phyloP scores from a whole-genome alignment of 2,888 invertebrate species.

The Clivina fossor region DNA sequence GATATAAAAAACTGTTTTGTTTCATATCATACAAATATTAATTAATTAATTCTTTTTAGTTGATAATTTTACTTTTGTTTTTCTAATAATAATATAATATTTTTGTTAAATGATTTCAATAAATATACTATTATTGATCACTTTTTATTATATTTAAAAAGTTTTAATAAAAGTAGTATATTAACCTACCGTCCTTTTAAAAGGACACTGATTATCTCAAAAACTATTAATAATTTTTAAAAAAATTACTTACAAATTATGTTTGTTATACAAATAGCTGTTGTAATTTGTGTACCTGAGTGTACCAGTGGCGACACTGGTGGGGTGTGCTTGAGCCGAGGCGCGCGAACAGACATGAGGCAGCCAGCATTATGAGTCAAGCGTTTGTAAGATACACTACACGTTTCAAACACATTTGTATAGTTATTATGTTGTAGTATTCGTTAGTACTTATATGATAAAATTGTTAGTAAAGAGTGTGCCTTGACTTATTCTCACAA shows the following conservation, averaged over 20 bases:
- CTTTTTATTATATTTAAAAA: background rate
- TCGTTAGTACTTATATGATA: no score
- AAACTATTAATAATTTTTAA: background rate
- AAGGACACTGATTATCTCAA: constrained; percentile 4
- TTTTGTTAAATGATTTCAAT: background rate
- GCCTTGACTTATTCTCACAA: no score
- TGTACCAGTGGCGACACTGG: no score
- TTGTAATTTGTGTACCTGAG: no score
- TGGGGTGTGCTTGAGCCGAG: no score
- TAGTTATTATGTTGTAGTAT: no score
- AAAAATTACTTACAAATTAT: background rate
- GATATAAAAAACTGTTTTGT: constrained; percentile 20
- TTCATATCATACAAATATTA: constrained; percentile 14
- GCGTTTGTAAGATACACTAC: no score
- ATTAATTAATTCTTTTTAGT: background rate
- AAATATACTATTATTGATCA: background rate
- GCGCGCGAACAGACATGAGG: no score
- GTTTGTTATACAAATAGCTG: background rate
- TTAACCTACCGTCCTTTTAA: constrained; percentile 2
- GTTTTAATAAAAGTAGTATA: background rate
- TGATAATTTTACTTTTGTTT: constrained; percentile 1
- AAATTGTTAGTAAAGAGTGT: no score
- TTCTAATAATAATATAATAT: background rate
- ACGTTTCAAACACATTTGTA: no score
- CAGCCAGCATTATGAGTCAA: no score